phyloP scores from a whole-genome alignment of 2,113 vertebrate genomes.

The Capreolus pygargus region DNA sequence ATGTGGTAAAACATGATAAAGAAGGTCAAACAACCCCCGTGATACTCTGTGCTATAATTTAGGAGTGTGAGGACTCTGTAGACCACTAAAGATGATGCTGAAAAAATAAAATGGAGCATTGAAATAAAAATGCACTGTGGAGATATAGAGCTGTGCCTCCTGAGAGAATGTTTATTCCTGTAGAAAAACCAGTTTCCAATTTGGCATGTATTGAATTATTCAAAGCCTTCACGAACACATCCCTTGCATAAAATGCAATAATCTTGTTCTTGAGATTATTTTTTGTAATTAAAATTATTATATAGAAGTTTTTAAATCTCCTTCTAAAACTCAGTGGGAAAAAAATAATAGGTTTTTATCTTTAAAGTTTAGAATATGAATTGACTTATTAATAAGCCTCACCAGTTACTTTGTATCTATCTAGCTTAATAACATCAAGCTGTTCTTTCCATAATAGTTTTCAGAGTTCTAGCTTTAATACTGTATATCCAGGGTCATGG shows the following conservation, averaged over 20 bases:
- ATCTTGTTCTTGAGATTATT: background rate
- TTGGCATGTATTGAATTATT: background rate
- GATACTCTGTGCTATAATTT: background rate
- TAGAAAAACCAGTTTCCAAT: background rate
- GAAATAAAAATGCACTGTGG: background rate
- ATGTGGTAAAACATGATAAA: background rate
- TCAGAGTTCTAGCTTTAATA: background rate
- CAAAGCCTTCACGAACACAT: background rate
- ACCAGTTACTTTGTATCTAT: background rate
- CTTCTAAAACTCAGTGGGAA: background rate
- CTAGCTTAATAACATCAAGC: background rate
- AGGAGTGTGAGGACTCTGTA: background rate
- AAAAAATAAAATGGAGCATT: background rate
- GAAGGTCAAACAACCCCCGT: background rate
- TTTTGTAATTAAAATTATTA: conserved; percentile 32
- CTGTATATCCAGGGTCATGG: background rate
- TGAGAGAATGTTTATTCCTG: background rate
- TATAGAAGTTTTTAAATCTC: background rate
- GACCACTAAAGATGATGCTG: background rate
- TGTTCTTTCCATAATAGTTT: background rate
- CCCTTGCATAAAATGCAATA: background rate
- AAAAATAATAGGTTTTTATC: background rate
- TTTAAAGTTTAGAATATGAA: conserved; percentile 10
- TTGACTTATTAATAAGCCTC: background rate
- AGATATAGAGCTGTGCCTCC: background rate